These are phyloP conservation scores for Chymomyza fuscimana DNA, from an alignment of 2,888 invertebrate genomes.

Conservation along the genomic window DNA sequence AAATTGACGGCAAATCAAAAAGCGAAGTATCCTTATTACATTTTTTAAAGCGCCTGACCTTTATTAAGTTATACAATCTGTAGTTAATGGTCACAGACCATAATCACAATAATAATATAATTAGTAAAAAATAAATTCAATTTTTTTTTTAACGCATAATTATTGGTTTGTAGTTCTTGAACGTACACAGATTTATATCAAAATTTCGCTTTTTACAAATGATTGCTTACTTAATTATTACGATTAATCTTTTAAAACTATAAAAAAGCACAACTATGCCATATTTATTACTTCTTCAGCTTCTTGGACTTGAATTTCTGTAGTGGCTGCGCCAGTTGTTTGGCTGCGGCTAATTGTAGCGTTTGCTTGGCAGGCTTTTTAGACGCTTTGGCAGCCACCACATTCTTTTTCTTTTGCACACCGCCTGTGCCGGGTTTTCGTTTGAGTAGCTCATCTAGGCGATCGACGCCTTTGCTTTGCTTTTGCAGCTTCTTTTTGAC, in stretches of 20 bases:
- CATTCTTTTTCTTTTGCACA: conserved; percentile 68
- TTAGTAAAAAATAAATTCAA: too few relatives aligned
- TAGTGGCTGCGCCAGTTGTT: conserved; percentile 65
- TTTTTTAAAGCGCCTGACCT: too few relatives aligned
- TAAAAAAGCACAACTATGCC: background rate
- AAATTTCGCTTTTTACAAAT: conserved; percentile 49
- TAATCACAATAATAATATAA: too few relatives aligned
- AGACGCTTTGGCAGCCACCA: conserved; percentile 18
- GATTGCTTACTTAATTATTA: conserved; percentile 47
- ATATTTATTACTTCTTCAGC: conserved; percentile 44
- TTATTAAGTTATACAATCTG: too few relatives aligned
- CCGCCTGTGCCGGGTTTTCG: conserved; percentile 72
- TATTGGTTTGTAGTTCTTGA: too few relatives aligned
- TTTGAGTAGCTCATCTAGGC: conserved; percentile 58
- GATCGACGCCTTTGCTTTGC: conserved; percentile 54
- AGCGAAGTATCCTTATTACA: too few relatives aligned
- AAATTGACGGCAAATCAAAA: too few relatives aligned
- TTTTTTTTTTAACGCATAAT: too few relatives aligned
- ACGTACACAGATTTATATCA: conserved; percentile 19
- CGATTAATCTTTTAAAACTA: conserved; percentile 41
- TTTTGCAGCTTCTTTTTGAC: conserved; percentile 34
- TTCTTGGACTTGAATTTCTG: conserved; percentile 48
- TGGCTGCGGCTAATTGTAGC: conserved; percentile 67
- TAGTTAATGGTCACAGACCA: too few relatives aligned
- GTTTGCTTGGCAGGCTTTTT: conserved; percentile 41